phyloP scores from a whole-genome alignment of 92 coral and sea anemone species.

The Epizoanthus illoricatus region DNA sequence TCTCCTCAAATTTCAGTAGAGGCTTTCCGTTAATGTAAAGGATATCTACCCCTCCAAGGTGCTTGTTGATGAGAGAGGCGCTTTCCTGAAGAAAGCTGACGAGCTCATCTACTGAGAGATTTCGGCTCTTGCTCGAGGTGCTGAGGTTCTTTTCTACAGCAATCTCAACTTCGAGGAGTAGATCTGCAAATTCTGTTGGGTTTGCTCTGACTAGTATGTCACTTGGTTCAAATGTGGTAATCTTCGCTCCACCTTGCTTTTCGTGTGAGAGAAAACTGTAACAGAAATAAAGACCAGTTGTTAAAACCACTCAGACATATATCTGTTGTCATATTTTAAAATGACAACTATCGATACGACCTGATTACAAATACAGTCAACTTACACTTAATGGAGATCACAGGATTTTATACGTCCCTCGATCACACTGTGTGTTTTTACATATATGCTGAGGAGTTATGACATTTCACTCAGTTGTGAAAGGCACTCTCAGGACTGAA shows the following conservation, averaged over 20 bases:
- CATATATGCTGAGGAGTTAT: too few species aligned
- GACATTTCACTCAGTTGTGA: too few species aligned
- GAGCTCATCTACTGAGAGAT: not conserved
- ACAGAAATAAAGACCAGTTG: not conserved
- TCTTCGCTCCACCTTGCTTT: not conserved
- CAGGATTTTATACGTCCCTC: too few species aligned
- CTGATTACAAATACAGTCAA: too few species aligned
- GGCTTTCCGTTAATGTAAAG: slow-evolving; percentile 18
- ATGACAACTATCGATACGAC: too few species aligned
- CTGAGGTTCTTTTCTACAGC: not conserved
- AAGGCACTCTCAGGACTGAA: too few species aligned
- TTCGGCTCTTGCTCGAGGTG: not conserved
- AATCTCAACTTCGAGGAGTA: slow-evolving; percentile 29
- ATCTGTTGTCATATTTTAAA: too few species aligned
- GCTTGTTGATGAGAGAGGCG: not conserved
- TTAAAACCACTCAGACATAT: not conserved
- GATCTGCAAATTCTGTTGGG: slow-evolving; percentile 30
- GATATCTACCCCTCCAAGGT: slow-evolving; percentile 11
- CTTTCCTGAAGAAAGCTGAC: slow-evolving; percentile 21
- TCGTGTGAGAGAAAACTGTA: not conserved
- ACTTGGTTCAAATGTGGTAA: not conserved
- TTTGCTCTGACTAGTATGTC: slow-evolving; percentile 8
- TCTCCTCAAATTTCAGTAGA: slow-evolving; percentile 2
- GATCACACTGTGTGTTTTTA: too few species aligned
- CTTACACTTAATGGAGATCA: too few species aligned